phyloP scores from a whole-genome alignment of 2,113 vertebrate genomes.

The Amphiprion percula region DNA sequence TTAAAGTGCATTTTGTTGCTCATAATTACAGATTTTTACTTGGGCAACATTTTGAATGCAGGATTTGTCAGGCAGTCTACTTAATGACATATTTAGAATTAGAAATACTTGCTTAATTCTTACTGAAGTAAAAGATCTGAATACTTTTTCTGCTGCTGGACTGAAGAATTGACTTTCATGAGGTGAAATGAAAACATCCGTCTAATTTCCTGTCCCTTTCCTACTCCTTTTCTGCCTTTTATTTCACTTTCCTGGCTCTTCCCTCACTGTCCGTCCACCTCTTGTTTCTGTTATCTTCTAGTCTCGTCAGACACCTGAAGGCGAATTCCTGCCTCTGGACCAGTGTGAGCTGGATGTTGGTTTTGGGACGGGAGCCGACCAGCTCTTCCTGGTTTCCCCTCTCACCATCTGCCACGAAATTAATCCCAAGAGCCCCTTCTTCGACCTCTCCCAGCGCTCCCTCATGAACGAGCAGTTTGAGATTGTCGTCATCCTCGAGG shows the following conservation, averaged over 20 bases:
- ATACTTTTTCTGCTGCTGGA: neutral
- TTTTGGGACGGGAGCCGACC: slow-evolving; percentile 92
- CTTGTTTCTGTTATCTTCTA: slow-evolving; percentile 41
- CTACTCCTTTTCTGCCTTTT: neutral
- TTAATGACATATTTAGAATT: too few relatives aligned
- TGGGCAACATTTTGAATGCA: too few relatives aligned
- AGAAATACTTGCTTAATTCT: too few relatives aligned
- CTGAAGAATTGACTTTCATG: neutral
- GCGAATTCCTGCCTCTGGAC: slow-evolving; percentile 92
- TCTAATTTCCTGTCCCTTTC: slow-evolving; percentile 14
- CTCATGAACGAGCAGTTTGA: slow-evolving; percentile 91
- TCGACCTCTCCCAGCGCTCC: slow-evolving; percentile 90
- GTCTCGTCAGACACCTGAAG: slow-evolving; percentile 93
- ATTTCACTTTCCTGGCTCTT: slow-evolving; percentile 2
- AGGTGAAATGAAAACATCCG: neutral
- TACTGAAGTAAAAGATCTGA: too few relatives aligned
- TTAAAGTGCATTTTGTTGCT: too few relatives aligned
- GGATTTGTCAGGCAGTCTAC: too few relatives aligned
- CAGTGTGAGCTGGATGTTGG: slow-evolving; percentile 93
- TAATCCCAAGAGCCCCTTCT: slow-evolving; percentile 91
- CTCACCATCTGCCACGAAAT: slow-evolving; percentile 94
- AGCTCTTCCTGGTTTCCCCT: slow-evolving; percentile 92
- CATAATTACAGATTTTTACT: too few relatives aligned
- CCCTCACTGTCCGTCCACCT: neutral
- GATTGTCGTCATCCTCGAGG: slow-evolving; percentile 93